Conservation (phyloP, 2,113 vertebrate genomes). For the Tupaia tana region DNA sequence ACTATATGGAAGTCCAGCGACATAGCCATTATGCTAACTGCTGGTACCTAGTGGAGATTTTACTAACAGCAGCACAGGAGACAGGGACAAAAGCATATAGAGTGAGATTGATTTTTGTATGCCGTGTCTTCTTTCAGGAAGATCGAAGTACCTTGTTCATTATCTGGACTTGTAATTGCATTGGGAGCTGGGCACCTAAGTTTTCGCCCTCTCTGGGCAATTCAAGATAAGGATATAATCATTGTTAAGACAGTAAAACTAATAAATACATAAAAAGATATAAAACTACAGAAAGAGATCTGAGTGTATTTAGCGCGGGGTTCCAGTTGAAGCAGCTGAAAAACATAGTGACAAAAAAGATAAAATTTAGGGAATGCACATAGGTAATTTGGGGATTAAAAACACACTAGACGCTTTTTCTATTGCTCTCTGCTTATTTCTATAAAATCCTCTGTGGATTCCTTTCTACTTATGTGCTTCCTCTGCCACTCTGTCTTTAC, state of each 20-base stretch:
- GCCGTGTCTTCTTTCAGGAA: neutral
- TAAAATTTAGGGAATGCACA: neutral
- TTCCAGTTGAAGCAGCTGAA: neutral
- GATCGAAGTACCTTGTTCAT: neutral
- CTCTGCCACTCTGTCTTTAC: neutral
- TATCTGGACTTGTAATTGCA: neutral
- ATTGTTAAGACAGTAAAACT: neutral
- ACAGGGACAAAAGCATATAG: neutral
- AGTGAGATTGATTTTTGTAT: neutral
- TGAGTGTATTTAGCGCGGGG: neutral
- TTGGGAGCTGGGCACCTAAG: neutral
- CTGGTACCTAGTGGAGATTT: neutral
- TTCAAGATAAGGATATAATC: neutral
- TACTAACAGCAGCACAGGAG: neutral
- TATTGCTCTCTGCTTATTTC: slow-evolving; percentile 17
- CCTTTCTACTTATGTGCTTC: neutral
- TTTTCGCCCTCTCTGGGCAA: neutral
- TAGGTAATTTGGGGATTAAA: neutral
- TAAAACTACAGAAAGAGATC: neutral
- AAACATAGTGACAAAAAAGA: neutral
- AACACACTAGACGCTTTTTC: neutral
- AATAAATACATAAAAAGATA: too few species aligned
- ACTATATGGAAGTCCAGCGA: too few species aligned
- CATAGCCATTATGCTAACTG: too few species aligned
- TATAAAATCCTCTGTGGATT: neutral